These are phyloP conservation scores for Lacanobia wlatinum DNA, from an alignment of 2,888 invertebrate genomes.

Conservation along the genomic window DNA sequence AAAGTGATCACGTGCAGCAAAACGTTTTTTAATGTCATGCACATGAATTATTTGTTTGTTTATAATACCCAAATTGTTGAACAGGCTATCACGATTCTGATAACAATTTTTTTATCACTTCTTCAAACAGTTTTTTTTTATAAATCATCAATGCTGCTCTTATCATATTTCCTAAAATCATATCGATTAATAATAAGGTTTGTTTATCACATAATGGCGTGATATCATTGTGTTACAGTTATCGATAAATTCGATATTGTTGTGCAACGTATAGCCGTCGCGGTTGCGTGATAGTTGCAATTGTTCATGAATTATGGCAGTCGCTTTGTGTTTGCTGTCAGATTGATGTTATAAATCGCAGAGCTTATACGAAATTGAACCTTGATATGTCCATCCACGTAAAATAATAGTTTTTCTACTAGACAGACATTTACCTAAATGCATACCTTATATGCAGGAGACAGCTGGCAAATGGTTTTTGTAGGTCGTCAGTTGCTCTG, in stretches of 20 bases:
- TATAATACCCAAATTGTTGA: neutral
- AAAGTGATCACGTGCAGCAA: neutral
- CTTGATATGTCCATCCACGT: neutral
- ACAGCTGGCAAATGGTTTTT: slow-evolving; percentile 40
- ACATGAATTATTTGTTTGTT: slow-evolving; percentile 3
- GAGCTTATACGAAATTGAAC: neutral
- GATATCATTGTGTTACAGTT: slow-evolving; percentile 52
- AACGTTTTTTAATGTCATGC: neutral
- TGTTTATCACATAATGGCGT: slow-evolving; percentile 40
- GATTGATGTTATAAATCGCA: slow-evolving; percentile 6
- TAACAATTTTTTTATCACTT: slow-evolving; percentile 36
- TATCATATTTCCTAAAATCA: slow-evolving; percentile 51
- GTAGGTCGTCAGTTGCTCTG: neutral
- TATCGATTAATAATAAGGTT: slow-evolving; percentile 45
- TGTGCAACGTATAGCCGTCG: slow-evolving; percentile 17
- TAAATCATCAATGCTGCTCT: slow-evolving; percentile 9
- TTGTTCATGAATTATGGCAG: slow-evolving; percentile 20
- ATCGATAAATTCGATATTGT: slow-evolving; percentile 49
- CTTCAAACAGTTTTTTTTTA: slow-evolving; percentile 17
- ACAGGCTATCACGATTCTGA: slow-evolving; percentile 34
- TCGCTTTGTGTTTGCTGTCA: slow-evolving; percentile 21
- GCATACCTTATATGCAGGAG: neutral
- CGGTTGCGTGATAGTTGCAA: slow-evolving; percentile 45
- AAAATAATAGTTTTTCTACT: neutral
- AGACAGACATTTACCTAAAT: slow-evolving; percentile 2